Base-by-base conservation (phyloP, 2,888 invertebrate genomes). In the Melinaea marsaeus region DNA sequence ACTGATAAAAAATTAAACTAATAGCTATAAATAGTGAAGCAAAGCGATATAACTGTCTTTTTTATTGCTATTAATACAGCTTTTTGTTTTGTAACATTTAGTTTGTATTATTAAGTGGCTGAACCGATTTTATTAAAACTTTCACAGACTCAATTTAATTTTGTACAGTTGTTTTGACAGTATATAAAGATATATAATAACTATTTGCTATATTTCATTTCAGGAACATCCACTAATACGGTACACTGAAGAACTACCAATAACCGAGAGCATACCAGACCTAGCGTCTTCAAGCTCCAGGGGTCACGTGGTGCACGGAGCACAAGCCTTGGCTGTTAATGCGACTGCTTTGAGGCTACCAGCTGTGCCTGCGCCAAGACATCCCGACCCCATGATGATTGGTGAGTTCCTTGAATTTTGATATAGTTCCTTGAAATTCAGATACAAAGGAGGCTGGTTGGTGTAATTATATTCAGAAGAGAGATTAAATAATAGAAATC, bases 181-280 rank as follows among this genome's bases (percentile, higher is more conserved):
- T 46, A 46, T 46, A 13, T n/a, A n/a, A 11, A 46, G 11, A 13
- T 46, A 46, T 5, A 6, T n/a, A 48, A 3, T 5, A 7, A 13
- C 6, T n/a, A 51, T 7, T 51, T 6, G 2, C 9, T 32, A 51
- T 51, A 7, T 32, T 48, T 51, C 7, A 58, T 64, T 64, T 64
- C 66, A 88, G 89, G 82, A 85, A 0, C 86, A 88, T 60, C 80
- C 81, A 0, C 69, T 82, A 22, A 77, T 89, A 3, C 79, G 88
- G 0, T 89, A 81, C 71, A 68, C 76, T 0, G 88, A 88, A 22
- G 81, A 80, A 32, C 61, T 78, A 2, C 82, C 79, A 0, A 34
- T 72, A 0, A 35, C 70, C 0, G 76, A 62, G 2, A 57, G 1
- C 22, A 13, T 46, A n/a, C 61, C 76, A 1, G 68, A 66, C 4